These are phyloP conservation scores for Auanema sp. DNA, from an alignment of 2,888 invertebrate species.

Conservation along the genomic window DNA sequence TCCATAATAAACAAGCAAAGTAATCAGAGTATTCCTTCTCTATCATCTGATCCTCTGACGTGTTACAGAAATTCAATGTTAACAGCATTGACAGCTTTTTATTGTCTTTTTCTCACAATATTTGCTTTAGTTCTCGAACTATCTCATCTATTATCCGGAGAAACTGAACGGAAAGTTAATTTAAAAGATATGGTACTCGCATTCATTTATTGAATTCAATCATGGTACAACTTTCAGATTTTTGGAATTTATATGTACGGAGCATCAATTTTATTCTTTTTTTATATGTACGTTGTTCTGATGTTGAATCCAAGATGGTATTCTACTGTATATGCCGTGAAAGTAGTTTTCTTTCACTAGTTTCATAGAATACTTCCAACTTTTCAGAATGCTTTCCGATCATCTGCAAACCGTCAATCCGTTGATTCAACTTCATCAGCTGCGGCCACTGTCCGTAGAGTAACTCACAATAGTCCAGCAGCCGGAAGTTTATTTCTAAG, in stretches of 20 bases:
- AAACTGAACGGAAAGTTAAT: constrained; percentile 42
- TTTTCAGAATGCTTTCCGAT: constrained; percentile 7
- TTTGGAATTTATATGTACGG: constrained; percentile 62
- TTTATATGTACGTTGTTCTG: constrained; percentile 57
- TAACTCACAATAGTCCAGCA: constrained; percentile 55
- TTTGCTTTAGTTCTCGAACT: constrained; percentile 58
- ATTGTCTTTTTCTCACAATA: constrained; percentile 49
- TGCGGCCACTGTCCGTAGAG: constrained; percentile 49
- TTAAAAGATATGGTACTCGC: constrained; percentile 52
- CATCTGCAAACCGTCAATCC: constrained; percentile 18
- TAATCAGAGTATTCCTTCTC: constrained; percentile 9
- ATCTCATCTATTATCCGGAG: constrained; percentile 53
- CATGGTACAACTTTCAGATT: constrained; percentile 34
- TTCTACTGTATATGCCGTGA: constrained; percentile 29
- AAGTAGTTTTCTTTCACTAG: constrained; percentile 11
- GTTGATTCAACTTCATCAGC: constrained; percentile 39
- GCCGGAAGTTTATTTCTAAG: constrained; percentile 60
- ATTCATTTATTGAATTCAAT: neutral
- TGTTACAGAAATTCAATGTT: constrained; percentile 48
- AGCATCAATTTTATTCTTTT: constrained; percentile 49
- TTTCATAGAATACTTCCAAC: neutral
- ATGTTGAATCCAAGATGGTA: constrained; percentile 56
- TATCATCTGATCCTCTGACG: neutral
- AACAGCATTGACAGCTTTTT: constrained; percentile 52
- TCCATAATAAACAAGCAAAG: constrained; percentile 34